Evolutionary conservation across 64 coral and sea anemone genomes (phyloP).

Genomic region (Acropora tenuis): DNA sequence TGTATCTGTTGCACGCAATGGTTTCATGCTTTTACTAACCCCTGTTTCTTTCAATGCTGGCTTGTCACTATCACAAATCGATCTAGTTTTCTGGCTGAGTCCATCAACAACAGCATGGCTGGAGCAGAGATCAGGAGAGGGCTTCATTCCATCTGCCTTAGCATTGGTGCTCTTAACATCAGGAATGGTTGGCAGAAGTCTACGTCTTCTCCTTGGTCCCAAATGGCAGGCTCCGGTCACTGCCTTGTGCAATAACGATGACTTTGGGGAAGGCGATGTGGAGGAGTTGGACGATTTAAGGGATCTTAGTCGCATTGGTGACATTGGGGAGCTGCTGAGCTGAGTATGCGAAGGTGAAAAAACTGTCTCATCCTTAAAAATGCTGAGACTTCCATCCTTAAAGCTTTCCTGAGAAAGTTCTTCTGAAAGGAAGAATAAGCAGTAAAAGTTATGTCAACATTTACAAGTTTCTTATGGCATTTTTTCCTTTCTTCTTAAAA

Average conservation of each 20-base stretch:
- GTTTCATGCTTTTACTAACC: background rate
- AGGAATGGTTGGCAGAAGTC: slow-evolving; percentile 13
- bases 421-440: background rate
- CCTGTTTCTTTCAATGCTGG: background rate
- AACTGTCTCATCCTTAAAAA: background rate
- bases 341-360: background rate
- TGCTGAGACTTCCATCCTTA: background rate
- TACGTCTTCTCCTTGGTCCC: slow-evolving; percentile 2
- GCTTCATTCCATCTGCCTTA: background rate
- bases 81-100: background rate
- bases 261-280: slow-evolving; percentile 4
- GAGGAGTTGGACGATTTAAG: background rate
- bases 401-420: background rate
- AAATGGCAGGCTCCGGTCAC: background rate
- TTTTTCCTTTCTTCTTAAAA: no score
- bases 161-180: background rate
- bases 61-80: background rate
- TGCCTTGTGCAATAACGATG: slow-evolving; percentile 16
- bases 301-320: background rate
- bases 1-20: background rate
- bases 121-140: background rate
- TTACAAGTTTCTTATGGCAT: no score
- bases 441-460: background rate
- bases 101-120: background rate
- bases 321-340: background rate